Evolutionary conservation across 2,797 vertebrate genomes (phyloP), one percentile per base, ranked within the genome.

Genomic region (Sphaeramia orbicularis): DNA sequence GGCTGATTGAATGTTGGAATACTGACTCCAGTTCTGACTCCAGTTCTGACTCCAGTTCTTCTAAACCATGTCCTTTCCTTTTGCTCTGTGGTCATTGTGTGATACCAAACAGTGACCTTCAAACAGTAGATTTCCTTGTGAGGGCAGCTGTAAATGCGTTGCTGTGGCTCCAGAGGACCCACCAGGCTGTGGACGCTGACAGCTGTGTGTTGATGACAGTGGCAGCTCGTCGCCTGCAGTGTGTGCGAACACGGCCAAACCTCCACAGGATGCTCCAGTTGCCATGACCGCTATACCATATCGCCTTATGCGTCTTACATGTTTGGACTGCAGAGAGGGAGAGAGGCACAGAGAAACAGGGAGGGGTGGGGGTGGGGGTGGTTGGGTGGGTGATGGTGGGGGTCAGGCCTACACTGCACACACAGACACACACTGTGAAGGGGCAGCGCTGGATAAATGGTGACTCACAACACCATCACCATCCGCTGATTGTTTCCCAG

Each of bases 391-490:
- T n/a, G n/a, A n/a, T n/a, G n/a, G 64, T 51, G 64, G 62, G 37
- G 38, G 40, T 42, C 54, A 72, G 74, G 74, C 79, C 76, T 71
- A 12, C 48, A 62, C 67, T 75, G 66, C 53, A 56, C 68, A 53
- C 51, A 65, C 51, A 65, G 48, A 60, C 74, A 70, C 56, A 55
- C 68, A 44, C 54, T 65, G 51, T 55, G 53, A 66, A 43, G 51
- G 64, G 41, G 54, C 61, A 52, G 55, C 62, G 70, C 42, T 43
- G 62, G 45, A 53, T 77, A 77, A 74, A 78, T 30, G 75, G 85
- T 86, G 88, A 87, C 75, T 90, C 83, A 88, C 74, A 56, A 51
- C 59, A 65, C 32, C 40, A 57, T 79, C 80, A 36, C 59, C 69
- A 4, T 56, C 47, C 63, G 0, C 52, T 76, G 78, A 81, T 81